Evolutionary conservation across 2,797 vertebrate genomes (phyloP), one percentile per base, ranked within the genome.

Genomic region (Leuciscus waleckii): DNA sequence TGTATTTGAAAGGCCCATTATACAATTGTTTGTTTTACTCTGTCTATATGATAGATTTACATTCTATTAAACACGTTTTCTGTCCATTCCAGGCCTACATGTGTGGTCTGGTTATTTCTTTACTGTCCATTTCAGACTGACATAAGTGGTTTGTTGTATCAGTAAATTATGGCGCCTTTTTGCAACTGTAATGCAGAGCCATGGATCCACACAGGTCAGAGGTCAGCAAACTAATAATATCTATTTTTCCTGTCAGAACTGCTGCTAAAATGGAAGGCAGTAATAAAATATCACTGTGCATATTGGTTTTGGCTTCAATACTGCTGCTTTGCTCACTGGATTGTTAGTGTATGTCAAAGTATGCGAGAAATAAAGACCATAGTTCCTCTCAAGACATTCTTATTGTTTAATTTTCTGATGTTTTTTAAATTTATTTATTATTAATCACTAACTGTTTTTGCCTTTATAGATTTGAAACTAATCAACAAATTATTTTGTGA

Each of bases 341-440:
- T 76, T 37, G 74, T 56, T n/a, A 56, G 11, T 76, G 32, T 70
- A 26, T 70, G 49, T 80, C 43, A 80, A 80, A 49, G 29, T 76
- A 76, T 56, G 23, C 16, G 7, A 70, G 51, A 54, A 56, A 29
- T 81, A 68, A 69, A 67, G 32, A 51, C 9, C 14, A 19, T 80
- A n/a, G 19, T 51, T 75, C 46, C 71, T 75, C 46, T 68, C 21
- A 17, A 69, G 65, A 54, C 32, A 69, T 39, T 68, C 32, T 81
- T 51, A 51, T 19, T 54, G 7, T 54, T n/a, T 26, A 69, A 69
- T 69, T 65, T 67, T 35, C 2, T 51, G 5, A 11, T 11, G 10
- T 43, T 41, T 41, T 41, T 10, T 29, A 1, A 1, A 29, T 29
- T 29, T 0, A 0, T 49, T 49, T 32, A 0, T 41, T 37, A 37